Evolutionary conservation across 2,888 invertebrate species (phyloP).

Genomic region (Dolichopus griseipennis): DNA sequence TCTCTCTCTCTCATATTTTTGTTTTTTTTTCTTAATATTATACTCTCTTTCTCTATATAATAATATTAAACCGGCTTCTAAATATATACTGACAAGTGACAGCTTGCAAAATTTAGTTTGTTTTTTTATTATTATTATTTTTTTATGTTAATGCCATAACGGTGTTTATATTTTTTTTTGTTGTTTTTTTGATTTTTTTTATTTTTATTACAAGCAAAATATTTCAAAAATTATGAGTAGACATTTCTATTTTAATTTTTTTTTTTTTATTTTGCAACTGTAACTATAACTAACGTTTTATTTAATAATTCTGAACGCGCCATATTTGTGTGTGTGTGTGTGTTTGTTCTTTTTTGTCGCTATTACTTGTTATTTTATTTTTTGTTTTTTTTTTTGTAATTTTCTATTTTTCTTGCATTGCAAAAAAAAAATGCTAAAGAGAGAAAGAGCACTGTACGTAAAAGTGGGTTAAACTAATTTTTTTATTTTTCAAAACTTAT

Average conservation of each 20-base stretch:
- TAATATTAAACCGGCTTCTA: too few relatives aligned
- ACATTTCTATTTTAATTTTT: neutral
- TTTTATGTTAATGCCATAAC: constrained; percentile 2
- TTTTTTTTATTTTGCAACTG: too few relatives aligned
- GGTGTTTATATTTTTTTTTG: neutral
- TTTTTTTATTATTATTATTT: too few relatives aligned
- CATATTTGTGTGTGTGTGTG: neutral
- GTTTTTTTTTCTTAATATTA: too few relatives aligned
- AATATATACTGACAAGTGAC: too few relatives aligned
- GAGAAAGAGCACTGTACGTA: constrained; percentile 3
- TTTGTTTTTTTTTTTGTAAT: too few relatives aligned
- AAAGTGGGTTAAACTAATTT: neutral
- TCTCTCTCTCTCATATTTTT: too few relatives aligned
- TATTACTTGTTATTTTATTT: neutral
- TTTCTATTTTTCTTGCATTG: too few relatives aligned
- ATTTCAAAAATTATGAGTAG: neutral
- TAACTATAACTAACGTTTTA: neutral
- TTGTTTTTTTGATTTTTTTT: neutral
- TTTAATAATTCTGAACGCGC: constrained; percentile 6
- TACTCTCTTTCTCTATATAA: too few relatives aligned
- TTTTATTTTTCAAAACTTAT: too few relatives aligned
- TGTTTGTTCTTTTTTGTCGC: too few relatives aligned
- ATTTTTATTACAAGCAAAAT: neutral
- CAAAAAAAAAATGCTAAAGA: neutral
- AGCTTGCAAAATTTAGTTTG: too few relatives aligned